Evolutionary conservation across 2,888 invertebrate species (phyloP), one percentile per base, ranked within the genome.

Genomic region (Clivina fossor): DNA sequence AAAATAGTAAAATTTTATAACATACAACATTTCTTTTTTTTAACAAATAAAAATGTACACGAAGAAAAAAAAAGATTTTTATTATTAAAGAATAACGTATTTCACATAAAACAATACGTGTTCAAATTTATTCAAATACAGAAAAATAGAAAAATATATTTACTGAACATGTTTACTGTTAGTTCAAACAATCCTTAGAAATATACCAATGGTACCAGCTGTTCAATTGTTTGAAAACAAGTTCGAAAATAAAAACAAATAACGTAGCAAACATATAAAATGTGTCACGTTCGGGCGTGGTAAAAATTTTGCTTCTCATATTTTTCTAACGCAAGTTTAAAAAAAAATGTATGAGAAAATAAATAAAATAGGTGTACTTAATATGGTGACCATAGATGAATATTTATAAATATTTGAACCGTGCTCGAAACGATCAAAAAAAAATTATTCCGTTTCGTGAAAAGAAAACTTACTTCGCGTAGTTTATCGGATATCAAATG

Each of bases 401-500:
- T 30, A 2, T 30, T 11, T 30, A 30, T 11, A 13, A 30, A 30
- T 30, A 30, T 30, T 4, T 30, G 2, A 11, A 30, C n/a, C n/a
- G n/a, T n/a, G n/a, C n/a, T n/a, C n/a, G n/a, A n/a, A n/a, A n/a
- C n/a, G n/a, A n/a, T n/a, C n/a, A n/a, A n/a, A n/a, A n/a, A n/a
- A n/a, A n/a, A n/a, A n/a, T n/a, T n/a, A n/a, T n/a, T n/a, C n/a
- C n/a, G n/a, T n/a, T 24, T 24, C 26, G 26, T 7, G 11, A 35
- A 8, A 18, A 15, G 11, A 16, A 68, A 69, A 84, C 85, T 85
- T 85, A 85, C 85, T 80, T 83, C 83, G 75, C 81, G 78, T 72
- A 85, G 78, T 76, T 84, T 83, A 81, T 83, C 83, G 73, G 82
- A 80, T 76, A 85, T 80, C 78, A 80, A 76, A 79, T 82, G 82